Evolutionary conservation across 2,888 invertebrate genomes (phyloP).

Genomic region (Camptogramma bilineatum): DNA sequence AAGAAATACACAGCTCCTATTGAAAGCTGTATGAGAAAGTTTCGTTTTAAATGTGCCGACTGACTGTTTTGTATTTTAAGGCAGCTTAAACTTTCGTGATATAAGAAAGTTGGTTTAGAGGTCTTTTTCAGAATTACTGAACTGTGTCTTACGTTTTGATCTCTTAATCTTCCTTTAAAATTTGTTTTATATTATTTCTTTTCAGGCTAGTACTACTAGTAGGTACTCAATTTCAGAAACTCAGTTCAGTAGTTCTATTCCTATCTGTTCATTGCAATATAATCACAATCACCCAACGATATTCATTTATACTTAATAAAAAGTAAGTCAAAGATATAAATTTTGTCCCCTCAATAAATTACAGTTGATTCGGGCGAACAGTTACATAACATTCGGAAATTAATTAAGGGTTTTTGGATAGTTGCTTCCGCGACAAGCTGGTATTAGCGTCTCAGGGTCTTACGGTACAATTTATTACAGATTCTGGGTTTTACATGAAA

Average conservation of each 20-base stretch:
- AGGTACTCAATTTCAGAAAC: too few relatives aligned
- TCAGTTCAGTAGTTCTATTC: background rate
- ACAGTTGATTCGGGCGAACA: slow-evolving; percentile 10
- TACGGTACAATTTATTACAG: background rate
- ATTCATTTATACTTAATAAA: background rate
- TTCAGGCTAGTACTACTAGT: background rate
- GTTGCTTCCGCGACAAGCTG: slow-evolving; percentile 5
- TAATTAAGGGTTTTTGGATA: slow-evolving; percentile 14
- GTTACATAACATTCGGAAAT: slow-evolving; percentile 17
- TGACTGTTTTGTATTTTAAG: background rate
- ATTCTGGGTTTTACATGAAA: background rate
- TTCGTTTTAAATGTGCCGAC: slow-evolving; percentile 14
- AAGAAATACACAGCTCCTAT: slow-evolving; percentile 35
- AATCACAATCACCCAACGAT: too few relatives aligned
- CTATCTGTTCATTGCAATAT: too few relatives aligned
- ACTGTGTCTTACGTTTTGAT: background rate
- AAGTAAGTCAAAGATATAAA: slow-evolving; percentile 2
- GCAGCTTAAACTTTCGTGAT: background rate
- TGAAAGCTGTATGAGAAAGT: slow-evolving; percentile 7
- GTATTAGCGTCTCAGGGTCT: slow-evolving; percentile 1
- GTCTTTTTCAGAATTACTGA: too few relatives aligned
- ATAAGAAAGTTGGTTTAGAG: background rate
- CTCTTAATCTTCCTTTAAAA: background rate
- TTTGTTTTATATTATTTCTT: background rate
- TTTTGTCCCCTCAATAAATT: slow-evolving; percentile 12